These are phyloP conservation scores for Natrix natrix DNA, from an alignment of 2,797 vertebrate genomes.

Conservation along the genomic window DNA sequence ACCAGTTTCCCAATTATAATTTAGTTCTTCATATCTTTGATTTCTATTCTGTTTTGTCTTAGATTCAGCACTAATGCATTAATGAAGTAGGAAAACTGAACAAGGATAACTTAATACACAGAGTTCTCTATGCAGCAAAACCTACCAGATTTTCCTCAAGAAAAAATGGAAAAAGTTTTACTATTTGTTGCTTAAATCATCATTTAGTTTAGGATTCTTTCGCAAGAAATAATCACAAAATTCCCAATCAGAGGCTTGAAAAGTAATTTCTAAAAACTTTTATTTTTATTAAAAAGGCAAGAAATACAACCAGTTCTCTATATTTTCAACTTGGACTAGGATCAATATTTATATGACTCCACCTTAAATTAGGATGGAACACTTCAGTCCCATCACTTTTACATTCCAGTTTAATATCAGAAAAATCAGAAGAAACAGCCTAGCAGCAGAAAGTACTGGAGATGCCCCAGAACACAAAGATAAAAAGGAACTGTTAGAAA, in stretches of 20 bases:
- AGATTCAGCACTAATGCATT: not conserved
- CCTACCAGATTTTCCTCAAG: not conserved
- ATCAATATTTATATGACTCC: not conserved
- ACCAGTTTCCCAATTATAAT: not conserved
- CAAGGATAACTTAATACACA: not conserved
- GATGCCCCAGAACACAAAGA: constrained; percentile 44
- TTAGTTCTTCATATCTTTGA: not conserved
- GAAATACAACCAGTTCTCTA: constrained; percentile 43
- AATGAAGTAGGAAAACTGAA: not conserved
- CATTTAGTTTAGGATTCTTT: not conserved
- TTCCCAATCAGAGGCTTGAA: constrained; percentile 39
- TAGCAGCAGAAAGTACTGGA: constrained; percentile 49
- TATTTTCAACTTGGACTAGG: not conserved
- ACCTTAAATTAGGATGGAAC: constrained; percentile 41
- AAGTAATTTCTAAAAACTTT: constrained; percentile 69
- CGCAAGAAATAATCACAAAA: constrained; percentile 42
- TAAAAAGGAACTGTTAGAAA: not conserved
- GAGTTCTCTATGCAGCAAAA: not conserved
- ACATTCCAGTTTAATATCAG: constrained; percentile 22
- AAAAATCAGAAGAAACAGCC: constrained; percentile 31
- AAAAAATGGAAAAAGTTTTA: not conserved
- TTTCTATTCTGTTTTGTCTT: not conserved
- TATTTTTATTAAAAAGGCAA: constrained; percentile 47
- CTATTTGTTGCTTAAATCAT: too few relatives aligned
- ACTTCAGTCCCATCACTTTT: constrained; percentile 29